Percentiles rank a stretch among this genome's conserved stretches.
phyloP scores from a whole-genome alignment of 2,888 invertebrate genomes.

The Sesamia inferens region DNA sequence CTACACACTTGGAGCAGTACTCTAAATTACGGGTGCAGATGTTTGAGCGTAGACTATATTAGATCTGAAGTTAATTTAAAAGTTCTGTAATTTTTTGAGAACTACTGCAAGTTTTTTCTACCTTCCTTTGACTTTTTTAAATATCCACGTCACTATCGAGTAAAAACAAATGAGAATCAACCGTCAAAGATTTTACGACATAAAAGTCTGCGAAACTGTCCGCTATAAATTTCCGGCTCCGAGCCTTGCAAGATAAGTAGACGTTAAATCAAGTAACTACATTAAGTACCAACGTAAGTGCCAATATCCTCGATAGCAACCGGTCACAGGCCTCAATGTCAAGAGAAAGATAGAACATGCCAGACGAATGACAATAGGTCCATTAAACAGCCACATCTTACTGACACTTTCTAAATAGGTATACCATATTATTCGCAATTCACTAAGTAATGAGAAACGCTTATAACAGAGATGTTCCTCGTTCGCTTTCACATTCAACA shows the following conservation, averaged over 20 bases:
- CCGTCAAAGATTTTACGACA: slow-evolving; percentile 37
- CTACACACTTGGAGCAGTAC: slow-evolving; percentile 44
- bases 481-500: slow-evolving; percentile 58
- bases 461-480: slow-evolving; percentile 10
- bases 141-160: slow-evolving; percentile 15
- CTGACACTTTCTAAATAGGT: slow-evolving; percentile 58
- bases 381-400: slow-evolving; percentile 43
- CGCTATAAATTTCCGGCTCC: slow-evolving; percentile 49
- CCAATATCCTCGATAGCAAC: slow-evolving; percentile 81
- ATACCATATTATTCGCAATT: slow-evolving; percentile 34
- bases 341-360: slow-evolving; percentile 85
- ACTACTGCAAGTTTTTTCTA: background rate
- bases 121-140: background rate
- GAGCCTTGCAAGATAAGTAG: slow-evolving; percentile 45
- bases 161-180: slow-evolving; percentile 35
- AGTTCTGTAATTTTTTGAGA: slow-evolving; percentile 15
- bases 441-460: slow-evolving; percentile 22
- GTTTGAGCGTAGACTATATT: slow-evolving; percentile 40
- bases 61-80: slow-evolving; percentile 42
- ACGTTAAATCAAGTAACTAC: slow-evolving; percentile 58
- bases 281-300: slow-evolving; percentile 64
- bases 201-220: slow-evolving; percentile 40
- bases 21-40: slow-evolving; percentile 57
- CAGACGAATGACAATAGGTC: slow-evolving; percentile 73
- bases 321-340: slow-evolving; percentile 85